Percentiles rank a stretch among this genome's conserved stretches.
These are phyloP conservation scores for Listronotus bonariensis DNA, from an alignment of 1,140 invertebrate species.

Conservation along the genomic window DNA sequence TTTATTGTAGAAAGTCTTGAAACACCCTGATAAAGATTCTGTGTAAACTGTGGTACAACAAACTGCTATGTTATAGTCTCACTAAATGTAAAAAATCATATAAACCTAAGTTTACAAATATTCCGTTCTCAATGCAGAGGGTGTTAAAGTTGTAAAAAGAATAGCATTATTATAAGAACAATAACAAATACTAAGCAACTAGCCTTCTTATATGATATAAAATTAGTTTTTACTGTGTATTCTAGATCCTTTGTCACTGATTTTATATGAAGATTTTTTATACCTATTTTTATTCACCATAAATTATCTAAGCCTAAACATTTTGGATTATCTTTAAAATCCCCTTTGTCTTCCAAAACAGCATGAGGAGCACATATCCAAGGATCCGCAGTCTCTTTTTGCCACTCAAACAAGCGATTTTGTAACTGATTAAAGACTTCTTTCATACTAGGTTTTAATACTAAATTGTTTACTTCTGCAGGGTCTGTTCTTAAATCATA, in stretches of 20 bases:
- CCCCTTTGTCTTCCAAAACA: constrained; percentile 70
- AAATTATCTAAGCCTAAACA: constrained; percentile 66
- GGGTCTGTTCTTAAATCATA: constrained; percentile 81
- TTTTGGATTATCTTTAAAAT: constrained; percentile 61
- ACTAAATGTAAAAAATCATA: no score
- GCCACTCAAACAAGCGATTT: constrained; percentile 70
- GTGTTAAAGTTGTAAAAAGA: no score
- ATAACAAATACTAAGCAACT: no score
- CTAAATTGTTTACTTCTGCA: constrained; percentile 76
- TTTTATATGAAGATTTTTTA: constrained; percentile 34
- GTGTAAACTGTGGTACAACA: no score
- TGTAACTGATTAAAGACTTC: constrained; percentile 52
- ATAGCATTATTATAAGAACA: no score
- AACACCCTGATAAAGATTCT: no score
- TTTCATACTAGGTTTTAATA: constrained; percentile 60
- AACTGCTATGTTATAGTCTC: no score
- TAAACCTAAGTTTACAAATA: no score
- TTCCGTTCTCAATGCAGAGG: no score
- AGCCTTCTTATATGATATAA: no score
- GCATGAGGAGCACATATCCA: constrained; percentile 86
- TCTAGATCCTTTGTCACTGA: constrained; percentile 10
- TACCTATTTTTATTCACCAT: constrained; percentile 34
- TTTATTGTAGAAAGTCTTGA: no score
- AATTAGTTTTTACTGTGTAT: constrained; percentile 27
- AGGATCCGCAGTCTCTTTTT: constrained; percentile 79